phyloP scores from a whole-genome alignment of 2,888 invertebrate species.

The Dolichomitus sp. region DNA sequence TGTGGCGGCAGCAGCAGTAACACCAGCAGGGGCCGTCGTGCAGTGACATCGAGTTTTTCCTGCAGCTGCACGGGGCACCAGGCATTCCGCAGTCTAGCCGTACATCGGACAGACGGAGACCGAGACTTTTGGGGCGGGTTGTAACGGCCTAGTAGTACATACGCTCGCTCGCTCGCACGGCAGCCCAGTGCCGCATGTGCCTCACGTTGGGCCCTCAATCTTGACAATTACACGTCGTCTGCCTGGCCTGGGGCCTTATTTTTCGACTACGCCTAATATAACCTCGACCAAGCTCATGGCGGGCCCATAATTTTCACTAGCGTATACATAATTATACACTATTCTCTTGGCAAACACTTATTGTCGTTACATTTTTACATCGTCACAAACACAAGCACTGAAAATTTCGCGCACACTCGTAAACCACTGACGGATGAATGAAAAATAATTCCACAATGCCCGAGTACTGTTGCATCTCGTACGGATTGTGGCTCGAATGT shows the following conservation, averaged over 20 bases:
- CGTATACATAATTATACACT: not conserved
- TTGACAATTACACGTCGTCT: not conserved
- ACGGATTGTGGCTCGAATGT: slow-evolving; percentile 4
- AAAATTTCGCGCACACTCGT: not conserved
- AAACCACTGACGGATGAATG: slow-evolving; percentile 41
- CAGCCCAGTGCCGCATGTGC: slow-evolving; percentile 47
- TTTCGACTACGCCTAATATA: not conserved
- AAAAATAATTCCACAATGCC: slow-evolving; percentile 30
- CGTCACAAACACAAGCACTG: not conserved
- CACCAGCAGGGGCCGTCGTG: slow-evolving; percentile 67
- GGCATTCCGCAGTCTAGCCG: slow-evolving; percentile 76
- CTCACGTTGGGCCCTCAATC: slow-evolving; percentile 36
- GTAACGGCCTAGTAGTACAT: slow-evolving; percentile 45
- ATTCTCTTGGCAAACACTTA: not conserved
- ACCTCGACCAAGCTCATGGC: not conserved
- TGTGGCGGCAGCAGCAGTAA: not conserved
- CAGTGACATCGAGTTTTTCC: slow-evolving; percentile 72
- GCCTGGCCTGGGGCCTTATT: slow-evolving; percentile 8
- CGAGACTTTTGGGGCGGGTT: slow-evolving; percentile 54
- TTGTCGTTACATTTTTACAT: not conserved
- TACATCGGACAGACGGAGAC: slow-evolving; percentile 56
- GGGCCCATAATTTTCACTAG: not conserved
- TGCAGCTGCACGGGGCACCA: slow-evolving; percentile 76
- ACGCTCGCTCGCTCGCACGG: slow-evolving; percentile 43
- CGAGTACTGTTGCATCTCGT: slow-evolving; percentile 35